Evolutionary conservation across 2,888 invertebrate species (phyloP).

Genomic region (Siphonodentalium dalli): DNA sequence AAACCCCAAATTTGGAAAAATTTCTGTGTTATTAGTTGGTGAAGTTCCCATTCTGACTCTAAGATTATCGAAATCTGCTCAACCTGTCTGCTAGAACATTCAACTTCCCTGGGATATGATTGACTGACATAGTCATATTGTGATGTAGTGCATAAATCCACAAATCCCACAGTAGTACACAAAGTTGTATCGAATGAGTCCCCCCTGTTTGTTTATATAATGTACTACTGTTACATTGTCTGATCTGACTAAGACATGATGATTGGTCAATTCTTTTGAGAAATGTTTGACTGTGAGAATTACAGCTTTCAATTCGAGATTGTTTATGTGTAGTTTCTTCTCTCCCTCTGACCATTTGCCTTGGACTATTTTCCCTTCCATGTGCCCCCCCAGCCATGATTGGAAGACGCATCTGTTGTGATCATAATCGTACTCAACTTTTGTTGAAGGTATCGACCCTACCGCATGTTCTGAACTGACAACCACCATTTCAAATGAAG

Average conservation of each 20-base stretch:
- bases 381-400: background rate
- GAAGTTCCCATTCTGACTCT: slow-evolving; percentile 14
- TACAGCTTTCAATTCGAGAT: slow-evolving; percentile 10
- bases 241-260: background rate
- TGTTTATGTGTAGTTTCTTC: slow-evolving; percentile 5
- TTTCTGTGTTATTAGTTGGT: background rate
- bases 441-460: slow-evolving; percentile 17
- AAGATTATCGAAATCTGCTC: background rate
- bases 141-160: background rate
- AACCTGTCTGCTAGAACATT: slow-evolving; percentile 13
- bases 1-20: slow-evolving; percentile 1
- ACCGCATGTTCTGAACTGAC: slow-evolving; percentile 12
- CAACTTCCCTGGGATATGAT: slow-evolving; percentile 11
- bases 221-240: slow-evolving; percentile 17
- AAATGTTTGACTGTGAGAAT: background rate
- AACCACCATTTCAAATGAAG: slow-evolving; percentile 21
- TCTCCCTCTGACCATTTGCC: slow-evolving; percentile 5
- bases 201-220: slow-evolving; percentile 16
- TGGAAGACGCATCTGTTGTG: background rate
- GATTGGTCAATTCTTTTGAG: background rate
- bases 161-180: background rate
- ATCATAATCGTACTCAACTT: background rate
- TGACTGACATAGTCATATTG: slow-evolving; percentile 6
- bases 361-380: slow-evolving; percentile 9
- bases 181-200: slow-evolving; percentile 1